A percentile compares a stretch with the other conserved stretches of the same genome.
phyloP scores from a whole-genome alignment of 2,113 vertebrate species.

The Menura novaehollandiae region DNA sequence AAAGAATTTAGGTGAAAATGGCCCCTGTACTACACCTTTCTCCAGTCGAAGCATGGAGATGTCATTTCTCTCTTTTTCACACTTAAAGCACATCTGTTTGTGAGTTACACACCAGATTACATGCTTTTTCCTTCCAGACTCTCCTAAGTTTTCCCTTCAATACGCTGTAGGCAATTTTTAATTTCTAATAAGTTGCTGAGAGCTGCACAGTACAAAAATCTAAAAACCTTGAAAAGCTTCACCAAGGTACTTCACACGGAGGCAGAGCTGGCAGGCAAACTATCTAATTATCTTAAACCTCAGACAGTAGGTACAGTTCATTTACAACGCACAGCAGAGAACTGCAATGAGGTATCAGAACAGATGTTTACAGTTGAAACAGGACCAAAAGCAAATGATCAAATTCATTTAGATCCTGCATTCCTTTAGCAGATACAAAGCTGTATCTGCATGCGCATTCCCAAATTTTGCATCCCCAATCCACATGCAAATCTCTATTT shows the following conservation, averaged over 20 bases:
- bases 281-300: neutral
- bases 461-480: neutral
- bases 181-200: neutral
- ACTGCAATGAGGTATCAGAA: neutral
- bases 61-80: neutral
- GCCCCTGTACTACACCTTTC: neutral
- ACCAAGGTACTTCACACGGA: neutral
- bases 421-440: neutral
- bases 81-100: neutral
- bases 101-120: neutral
- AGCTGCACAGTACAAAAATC: neutral
- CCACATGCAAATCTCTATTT: neutral
- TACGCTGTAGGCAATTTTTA: neutral
- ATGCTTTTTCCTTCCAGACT: neutral
- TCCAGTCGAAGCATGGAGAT: neutral
- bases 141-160: neutral
- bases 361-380: neutral
- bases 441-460: neutral
- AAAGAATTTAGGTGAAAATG: neutral
- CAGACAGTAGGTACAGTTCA: neutral
- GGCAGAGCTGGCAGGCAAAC: neutral
- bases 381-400: neutral
- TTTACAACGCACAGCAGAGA: neutral
- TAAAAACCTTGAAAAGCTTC: neutral
- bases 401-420: neutral